Conservation (phyloP, 1,140 invertebrate genomes). For the Ptiloglossa arizonensis region DNA sequence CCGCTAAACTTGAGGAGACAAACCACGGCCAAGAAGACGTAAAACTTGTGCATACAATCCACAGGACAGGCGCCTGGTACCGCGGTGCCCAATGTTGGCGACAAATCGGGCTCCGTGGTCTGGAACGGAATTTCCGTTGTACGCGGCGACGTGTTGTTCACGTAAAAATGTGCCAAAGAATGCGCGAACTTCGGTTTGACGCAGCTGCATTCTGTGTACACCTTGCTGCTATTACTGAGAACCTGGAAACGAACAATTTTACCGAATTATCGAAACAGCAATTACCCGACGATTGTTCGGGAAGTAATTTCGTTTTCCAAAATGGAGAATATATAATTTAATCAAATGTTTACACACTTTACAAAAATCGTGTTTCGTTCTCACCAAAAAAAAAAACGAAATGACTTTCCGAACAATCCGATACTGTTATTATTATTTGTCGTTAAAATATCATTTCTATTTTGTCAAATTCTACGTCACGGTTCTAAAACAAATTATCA, state of each 20-base stretch:
- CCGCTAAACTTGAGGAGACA: constrained; percentile 87
- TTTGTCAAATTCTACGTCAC: too few species aligned
- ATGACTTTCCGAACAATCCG: too few species aligned
- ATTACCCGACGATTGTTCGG: background rate
- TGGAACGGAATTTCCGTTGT: constrained; percentile 54
- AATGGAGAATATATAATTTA: too few species aligned
- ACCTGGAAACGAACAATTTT: constrained; percentile 21
- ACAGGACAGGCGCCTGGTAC: constrained; percentile 85
- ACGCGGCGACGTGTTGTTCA: constrained; percentile 45
- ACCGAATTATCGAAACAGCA: background rate
- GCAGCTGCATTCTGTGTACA: constrained; percentile 84
- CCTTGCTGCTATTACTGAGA: constrained; percentile 64
- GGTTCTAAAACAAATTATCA: too few species aligned
- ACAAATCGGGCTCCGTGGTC: constrained; percentile 25
- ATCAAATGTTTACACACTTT: too few species aligned
- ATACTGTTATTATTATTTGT: too few species aligned
- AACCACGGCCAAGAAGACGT: constrained; percentile 86
- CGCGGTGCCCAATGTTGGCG: constrained; percentile 78
- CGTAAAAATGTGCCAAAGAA: constrained; percentile 55
- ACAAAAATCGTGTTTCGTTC: too few species aligned
- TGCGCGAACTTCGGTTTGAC: constrained; percentile 67
- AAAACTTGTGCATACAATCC: constrained; percentile 86
- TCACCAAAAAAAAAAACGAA: too few species aligned
- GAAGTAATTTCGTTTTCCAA: too few species aligned
- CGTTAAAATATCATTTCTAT: too few species aligned